Percentiles rank a stretch among this genome's conserved stretches.
phyloP scores from a whole-genome alignment of 2,113 vertebrate genomes.

The Otus sunia region DNA sequence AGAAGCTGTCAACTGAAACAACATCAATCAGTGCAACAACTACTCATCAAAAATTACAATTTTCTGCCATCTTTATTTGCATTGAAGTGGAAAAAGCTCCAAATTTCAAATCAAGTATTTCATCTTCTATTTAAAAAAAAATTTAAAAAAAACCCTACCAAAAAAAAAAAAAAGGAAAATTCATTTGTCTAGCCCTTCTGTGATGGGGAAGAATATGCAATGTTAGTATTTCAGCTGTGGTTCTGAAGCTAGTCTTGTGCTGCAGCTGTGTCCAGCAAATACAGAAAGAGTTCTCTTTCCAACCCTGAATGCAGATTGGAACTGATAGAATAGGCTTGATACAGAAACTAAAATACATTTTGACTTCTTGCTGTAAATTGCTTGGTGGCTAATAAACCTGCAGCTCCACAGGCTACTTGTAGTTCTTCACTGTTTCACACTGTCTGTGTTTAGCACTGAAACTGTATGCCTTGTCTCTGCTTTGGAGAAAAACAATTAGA shows the following conservation, averaged over 20 bases:
- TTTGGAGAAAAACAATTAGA: background rate
- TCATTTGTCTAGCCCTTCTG: background rate
- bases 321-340: background rate
- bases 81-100: background rate
- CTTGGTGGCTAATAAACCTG: background rate
- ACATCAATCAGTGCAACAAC: background rate
- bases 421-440: background rate
- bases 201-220: background rate
- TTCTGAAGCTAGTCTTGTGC: background rate
- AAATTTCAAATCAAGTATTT: background rate
- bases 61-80: background rate
- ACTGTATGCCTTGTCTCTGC: background rate
- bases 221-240: background rate
- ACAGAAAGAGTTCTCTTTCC: background rate
- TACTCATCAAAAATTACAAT: background rate
- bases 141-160: background rate
- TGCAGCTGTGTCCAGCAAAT: background rate
- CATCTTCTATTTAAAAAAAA: background rate
- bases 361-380: background rate
- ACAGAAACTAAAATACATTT: background rate
- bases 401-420: background rate
- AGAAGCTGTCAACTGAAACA: background rate
- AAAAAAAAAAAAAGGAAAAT: background rate
- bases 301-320: background rate
- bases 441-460: background rate